Conservation (phyloP, 2,888 invertebrate species). For the Ellobium chinense region DNA sequence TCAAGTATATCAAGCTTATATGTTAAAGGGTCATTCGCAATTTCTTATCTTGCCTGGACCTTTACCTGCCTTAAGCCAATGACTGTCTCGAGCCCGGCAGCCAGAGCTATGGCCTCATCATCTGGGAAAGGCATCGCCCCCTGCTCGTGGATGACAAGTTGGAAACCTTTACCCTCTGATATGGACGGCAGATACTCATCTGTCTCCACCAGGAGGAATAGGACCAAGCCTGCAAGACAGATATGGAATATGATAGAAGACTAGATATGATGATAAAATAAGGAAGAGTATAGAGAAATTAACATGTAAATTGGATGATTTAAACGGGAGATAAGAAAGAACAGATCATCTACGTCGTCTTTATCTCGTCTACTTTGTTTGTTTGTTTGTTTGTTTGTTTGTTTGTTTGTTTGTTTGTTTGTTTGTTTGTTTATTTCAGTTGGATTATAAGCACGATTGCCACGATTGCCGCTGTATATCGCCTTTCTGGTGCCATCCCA, state of each 20-base stretch:
- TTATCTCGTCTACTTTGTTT: too few relatives aligned
- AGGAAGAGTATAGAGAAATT: neutral
- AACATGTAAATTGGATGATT: neutral
- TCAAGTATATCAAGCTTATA: neutral
- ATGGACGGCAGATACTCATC: slow-evolving; percentile 60
- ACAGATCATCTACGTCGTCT: too few relatives aligned
- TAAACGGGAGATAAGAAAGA: too few relatives aligned
- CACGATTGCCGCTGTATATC: too few relatives aligned
- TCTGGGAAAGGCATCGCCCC: slow-evolving; percentile 58
- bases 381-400: too few relatives aligned
- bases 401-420: too few relatives aligned
- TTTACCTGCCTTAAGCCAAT: slow-evolving; percentile 63
- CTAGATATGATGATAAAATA: too few relatives aligned
- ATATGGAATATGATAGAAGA: too few relatives aligned
- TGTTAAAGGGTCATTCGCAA: neutral
- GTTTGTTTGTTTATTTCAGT: too few relatives aligned
- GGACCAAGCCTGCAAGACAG: slow-evolving; percentile 54
- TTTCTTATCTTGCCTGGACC: neutral
- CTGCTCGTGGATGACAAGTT: slow-evolving; percentile 58
- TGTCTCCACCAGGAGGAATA: slow-evolving; percentile 61
- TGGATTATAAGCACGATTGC: too few relatives aligned
- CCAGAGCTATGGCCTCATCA: slow-evolving; percentile 58
- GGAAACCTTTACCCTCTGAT: slow-evolving; percentile 58
- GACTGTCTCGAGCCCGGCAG: slow-evolving; percentile 55
- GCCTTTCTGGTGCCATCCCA: too few relatives aligned